Evolutionary conservation across 1,140 invertebrate species (phyloP).

Genomic region (Pteromalus puparum): DNA sequence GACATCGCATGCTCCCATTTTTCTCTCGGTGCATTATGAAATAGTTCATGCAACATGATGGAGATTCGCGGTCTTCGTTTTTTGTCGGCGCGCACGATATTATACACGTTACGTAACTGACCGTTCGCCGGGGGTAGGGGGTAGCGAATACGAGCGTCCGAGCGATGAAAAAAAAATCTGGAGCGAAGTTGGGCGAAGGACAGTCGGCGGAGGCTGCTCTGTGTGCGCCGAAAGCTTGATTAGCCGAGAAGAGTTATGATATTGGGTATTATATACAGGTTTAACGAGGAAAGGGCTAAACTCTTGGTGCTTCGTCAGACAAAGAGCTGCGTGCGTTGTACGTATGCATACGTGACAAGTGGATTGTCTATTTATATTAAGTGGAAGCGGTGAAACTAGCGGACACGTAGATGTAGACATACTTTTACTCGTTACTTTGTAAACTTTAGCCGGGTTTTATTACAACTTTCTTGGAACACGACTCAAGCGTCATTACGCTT

Average conservation of each 20-base stretch:
- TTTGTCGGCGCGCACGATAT: background rate
- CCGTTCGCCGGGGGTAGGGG: background rate
- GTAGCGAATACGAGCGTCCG: background rate
- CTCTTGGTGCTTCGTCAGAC: background rate
- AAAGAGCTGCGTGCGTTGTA: background rate
- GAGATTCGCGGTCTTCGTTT: conserved; percentile 6
- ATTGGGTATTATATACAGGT: background rate
- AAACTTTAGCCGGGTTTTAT: conserved; percentile 1
- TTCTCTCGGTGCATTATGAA: conserved; percentile 26
- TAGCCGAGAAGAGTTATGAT: background rate
- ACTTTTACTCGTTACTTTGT: conserved; percentile 18
- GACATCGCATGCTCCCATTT: conserved; percentile 9
- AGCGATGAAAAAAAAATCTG: background rate
- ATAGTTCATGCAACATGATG: conserved; percentile 31
- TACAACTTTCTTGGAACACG: conserved; percentile 7
- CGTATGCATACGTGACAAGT: background rate
- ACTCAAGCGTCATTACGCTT: background rate
- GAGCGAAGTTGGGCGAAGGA: background rate
- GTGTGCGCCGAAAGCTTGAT: background rate
- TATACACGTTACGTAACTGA: background rate
- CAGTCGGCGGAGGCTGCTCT: background rate
- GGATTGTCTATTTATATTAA: conserved; percentile 18
- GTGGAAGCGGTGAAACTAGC: conserved; percentile 3
- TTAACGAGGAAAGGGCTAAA: background rate
- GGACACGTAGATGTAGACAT: conserved; percentile 16